Conservation (phyloP, 1,140 invertebrate genomes). For the Scaptomyza hsui region DNA sequence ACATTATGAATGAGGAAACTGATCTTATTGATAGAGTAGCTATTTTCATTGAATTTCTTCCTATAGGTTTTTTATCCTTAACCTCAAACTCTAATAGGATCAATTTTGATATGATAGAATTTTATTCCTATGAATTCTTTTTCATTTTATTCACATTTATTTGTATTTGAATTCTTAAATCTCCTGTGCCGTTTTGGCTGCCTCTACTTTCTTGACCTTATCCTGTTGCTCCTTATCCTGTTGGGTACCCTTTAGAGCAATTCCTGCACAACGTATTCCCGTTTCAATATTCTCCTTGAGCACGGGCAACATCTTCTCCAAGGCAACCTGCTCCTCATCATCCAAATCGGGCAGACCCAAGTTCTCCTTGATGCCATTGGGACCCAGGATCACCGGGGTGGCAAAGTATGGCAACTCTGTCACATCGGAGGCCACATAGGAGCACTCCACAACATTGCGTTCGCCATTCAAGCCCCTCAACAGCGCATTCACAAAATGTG, state of each 20-base stretch:
- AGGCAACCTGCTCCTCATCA: slow-evolving; percentile 91
- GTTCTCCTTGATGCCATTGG: slow-evolving; percentile 96
- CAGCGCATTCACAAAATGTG: slow-evolving; percentile 92
- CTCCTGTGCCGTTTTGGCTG: background rate
- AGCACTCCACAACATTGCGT: slow-evolving; percentile 94
- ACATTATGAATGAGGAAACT: no score
- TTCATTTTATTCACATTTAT: no score
- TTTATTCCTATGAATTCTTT: no score
- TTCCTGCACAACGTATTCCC: slow-evolving; percentile 94
- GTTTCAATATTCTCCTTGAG: slow-evolving; percentile 96
- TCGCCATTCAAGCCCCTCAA: slow-evolving; percentile 93
- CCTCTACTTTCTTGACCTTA: background rate
- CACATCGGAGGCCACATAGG: slow-evolving; percentile 94
- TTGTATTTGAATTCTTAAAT: no score
- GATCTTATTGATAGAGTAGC: no score
- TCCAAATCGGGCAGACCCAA: slow-evolving; percentile 95
- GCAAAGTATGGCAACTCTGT: slow-evolving; percentile 96
- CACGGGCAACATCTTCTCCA: slow-evolving; percentile 95
- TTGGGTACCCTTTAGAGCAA: background rate
- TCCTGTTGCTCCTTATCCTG: background rate
- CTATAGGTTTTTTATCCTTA: no score
- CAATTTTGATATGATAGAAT: no score
- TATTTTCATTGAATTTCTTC: no score
- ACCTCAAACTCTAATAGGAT: no score
- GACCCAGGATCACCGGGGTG: slow-evolving; percentile 94